Percentiles rank a stretch among this genome's conserved stretches.
Evolutionary conservation across 2,797 vertebrate species (phyloP).

Genomic region (Periophthalmus magnuspinnatus): DNA sequence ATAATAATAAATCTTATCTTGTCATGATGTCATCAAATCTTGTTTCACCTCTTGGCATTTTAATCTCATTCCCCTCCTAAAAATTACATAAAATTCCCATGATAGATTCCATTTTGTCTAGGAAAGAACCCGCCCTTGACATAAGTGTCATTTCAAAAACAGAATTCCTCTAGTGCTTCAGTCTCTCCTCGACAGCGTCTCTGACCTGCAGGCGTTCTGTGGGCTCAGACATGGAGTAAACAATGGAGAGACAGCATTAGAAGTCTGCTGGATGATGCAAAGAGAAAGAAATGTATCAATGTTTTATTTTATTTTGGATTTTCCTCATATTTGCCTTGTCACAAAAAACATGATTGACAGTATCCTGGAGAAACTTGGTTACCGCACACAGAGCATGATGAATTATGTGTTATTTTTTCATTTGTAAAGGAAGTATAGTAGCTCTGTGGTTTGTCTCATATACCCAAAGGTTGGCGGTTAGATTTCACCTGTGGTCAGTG

Average conservation of each 20-base stretch:
- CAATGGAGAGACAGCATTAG: background rate
- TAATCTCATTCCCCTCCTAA: too few relatives aligned
- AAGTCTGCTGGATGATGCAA: background rate
- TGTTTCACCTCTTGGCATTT: too few relatives aligned
- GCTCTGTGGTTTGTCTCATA: background rate
- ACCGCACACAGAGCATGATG: background rate
- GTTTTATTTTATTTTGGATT: background rate
- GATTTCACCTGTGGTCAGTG: background rate
- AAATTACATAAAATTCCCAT: background rate
- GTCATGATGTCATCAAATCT: too few relatives aligned
- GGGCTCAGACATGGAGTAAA: conserved; percentile 7
- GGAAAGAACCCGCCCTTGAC: background rate
- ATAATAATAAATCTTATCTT: too few relatives aligned
- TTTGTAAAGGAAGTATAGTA: background rate
- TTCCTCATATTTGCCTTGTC: background rate
- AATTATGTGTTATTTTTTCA: background rate
- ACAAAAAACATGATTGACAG: background rate
- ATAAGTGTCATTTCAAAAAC: background rate
- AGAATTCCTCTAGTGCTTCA: background rate
- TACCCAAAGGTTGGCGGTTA: background rate
- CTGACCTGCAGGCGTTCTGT: conserved; percentile 1
- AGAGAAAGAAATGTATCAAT: conserved; percentile 1
- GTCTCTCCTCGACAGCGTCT: background rate
- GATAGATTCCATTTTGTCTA: background rate
- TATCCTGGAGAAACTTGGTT: background rate